These are phyloP conservation scores for Acanthosepion lycidas DNA, from an alignment of 2,888 invertebrate species.

Conservation along the genomic window DNA sequence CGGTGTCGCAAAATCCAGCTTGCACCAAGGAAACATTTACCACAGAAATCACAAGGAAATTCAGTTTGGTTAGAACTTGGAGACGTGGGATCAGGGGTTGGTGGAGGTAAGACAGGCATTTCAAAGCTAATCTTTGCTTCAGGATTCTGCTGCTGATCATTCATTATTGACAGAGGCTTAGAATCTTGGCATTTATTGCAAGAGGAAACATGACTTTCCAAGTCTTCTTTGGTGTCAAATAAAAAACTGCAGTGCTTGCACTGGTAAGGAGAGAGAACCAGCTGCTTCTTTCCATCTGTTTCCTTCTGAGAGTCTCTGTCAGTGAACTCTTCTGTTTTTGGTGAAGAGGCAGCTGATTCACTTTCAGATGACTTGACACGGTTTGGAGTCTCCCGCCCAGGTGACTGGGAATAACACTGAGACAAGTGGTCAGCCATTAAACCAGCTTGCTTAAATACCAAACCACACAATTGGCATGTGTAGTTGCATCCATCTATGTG, in stretches of 20 bases:
- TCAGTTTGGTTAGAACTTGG: neutral
- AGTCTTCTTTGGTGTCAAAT: neutral
- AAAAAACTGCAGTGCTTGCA: neutral
- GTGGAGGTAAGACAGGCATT: neutral
- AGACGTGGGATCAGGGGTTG: neutral
- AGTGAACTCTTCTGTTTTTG: neutral
- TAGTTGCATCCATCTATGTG: neutral
- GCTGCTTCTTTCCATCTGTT: neutral
- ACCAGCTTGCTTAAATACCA: neutral
- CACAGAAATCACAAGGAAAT: slow-evolving; percentile 34
- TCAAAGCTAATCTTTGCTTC: neutral
- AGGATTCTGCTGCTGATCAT: neutral
- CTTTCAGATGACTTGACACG: neutral
- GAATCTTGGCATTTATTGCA: neutral
- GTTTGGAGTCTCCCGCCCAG: neutral
- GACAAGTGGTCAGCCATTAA: slow-evolving; percentile 35
- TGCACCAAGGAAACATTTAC: neutral
- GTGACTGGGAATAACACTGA: neutral
- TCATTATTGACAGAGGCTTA: neutral
- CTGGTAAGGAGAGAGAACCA: neutral
- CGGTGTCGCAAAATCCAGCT: slow-evolving; percentile 10
- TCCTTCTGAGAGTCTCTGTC: neutral
- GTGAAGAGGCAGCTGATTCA: neutral
- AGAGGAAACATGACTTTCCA: neutral
- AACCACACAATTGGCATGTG: neutral